Evolutionary conservation across 2,888 invertebrate genomes (phyloP).

Genomic region (Neocrepidodera transversa): DNA sequence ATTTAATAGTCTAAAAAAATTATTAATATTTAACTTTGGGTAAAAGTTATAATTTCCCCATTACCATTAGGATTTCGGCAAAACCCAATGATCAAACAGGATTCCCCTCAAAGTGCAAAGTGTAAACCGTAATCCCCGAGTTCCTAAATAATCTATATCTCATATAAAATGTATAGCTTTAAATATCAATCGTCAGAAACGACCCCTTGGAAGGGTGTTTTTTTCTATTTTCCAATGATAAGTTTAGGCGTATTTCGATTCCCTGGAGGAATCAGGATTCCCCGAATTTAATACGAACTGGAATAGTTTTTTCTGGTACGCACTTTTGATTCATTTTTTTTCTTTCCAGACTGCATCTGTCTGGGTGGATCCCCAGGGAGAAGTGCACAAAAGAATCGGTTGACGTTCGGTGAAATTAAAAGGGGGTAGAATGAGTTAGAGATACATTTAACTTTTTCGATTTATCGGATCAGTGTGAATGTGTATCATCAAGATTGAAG

Average conservation of each 20-base stretch:
- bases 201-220: conserved; percentile 46
- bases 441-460: conserved; percentile 19
- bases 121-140: conserved; percentile 14
- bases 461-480: conserved; percentile 6
- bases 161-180: conserved; percentile 51
- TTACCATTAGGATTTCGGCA: background rate
- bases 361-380: conserved; percentile 7
- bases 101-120: conserved; percentile 19
- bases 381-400: conserved; percentile 16
- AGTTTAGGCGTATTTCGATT: conserved; percentile 50
- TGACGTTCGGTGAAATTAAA: conserved; percentile 4
- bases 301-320: conserved; percentile 56
- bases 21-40: too few relatives aligned
- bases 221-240: conserved; percentile 56
- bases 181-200: conserved; percentile 49
- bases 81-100: conserved; percentile 10
- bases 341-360: conserved; percentile 16
- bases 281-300: conserved; percentile 52
- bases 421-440: conserved; percentile 22
- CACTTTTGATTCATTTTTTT: conserved; percentile 45
- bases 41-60: background rate
- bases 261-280: conserved; percentile 42
- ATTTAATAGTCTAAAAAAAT: too few relatives aligned
- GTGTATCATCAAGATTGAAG: background rate
- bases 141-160: conserved; percentile 37